These are phyloP conservation scores for Euwallacea fornicatus DNA, from an alignment of 1,140 invertebrate genomes.

Conservation along the genomic window DNA sequence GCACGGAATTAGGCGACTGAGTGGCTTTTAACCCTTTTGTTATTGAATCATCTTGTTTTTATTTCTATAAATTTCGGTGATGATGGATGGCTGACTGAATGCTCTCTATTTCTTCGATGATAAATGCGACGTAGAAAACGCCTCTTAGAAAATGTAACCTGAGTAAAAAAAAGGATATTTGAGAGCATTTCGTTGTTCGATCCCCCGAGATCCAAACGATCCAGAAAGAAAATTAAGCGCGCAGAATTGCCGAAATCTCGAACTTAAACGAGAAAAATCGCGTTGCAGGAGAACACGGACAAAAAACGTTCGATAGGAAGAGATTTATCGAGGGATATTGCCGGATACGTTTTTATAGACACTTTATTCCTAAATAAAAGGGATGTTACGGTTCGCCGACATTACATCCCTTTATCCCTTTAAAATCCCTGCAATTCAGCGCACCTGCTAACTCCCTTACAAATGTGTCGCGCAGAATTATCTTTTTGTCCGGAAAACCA, in stretches of 20 bases:
- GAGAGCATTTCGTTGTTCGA: too few relatives aligned
- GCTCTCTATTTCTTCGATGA: too few relatives aligned
- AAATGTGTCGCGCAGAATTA: slow-evolving; percentile 22
- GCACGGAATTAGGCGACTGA: neutral
- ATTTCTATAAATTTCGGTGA: neutral
- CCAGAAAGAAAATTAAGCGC: slow-evolving; percentile 25
- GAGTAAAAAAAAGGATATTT: too few relatives aligned
- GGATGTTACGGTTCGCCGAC: slow-evolving; percentile 37
- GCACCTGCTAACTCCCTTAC: slow-evolving; percentile 30
- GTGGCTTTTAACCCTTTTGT: neutral
- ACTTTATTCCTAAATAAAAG: slow-evolving; percentile 39
- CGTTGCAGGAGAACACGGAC: slow-evolving; percentile 8
- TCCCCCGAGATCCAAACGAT: too few relatives aligned
- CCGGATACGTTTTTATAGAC: slow-evolving; percentile 38
- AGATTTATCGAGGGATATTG: slow-evolving; percentile 36
- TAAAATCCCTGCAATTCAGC: slow-evolving; percentile 35
- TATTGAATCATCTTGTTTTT: neutral
- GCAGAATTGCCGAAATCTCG: slow-evolving; percentile 21
- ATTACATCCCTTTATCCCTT: slow-evolving; percentile 36
- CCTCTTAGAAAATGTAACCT: too few relatives aligned
- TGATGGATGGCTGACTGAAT: too few relatives aligned
- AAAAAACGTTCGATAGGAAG: slow-evolving; percentile 25
- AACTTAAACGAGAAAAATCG: slow-evolving; percentile 26
- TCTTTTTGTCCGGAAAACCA: slow-evolving; percentile 14
- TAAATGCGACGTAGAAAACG: too few relatives aligned